Conservation (phyloP, 2,888 invertebrate genomes). For the Cosmorhoe ocellata region DNA sequence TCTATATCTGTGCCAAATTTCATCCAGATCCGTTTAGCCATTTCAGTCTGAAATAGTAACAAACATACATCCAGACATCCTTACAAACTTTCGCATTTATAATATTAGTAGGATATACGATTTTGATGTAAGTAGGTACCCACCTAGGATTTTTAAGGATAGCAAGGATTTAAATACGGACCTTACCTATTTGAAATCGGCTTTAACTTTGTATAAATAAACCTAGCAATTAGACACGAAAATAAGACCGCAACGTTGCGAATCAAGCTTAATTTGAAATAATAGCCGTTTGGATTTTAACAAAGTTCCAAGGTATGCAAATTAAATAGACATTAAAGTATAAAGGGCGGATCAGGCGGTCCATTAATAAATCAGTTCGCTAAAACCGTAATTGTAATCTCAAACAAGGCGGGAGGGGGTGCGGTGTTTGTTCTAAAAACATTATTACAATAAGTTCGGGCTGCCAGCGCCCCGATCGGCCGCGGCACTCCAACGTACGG, state of each 20-base stretch:
- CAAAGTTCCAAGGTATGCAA: slow-evolving; percentile 55
- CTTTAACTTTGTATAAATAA: slow-evolving; percentile 19
- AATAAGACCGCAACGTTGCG: slow-evolving; percentile 13
- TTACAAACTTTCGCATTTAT: no score
- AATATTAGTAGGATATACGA: no score
- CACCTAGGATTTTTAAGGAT: no score
- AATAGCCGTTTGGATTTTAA: slow-evolving; percentile 30
- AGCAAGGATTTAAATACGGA: no score
- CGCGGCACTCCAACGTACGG: background rate
- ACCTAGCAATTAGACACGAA: slow-evolving; percentile 11
- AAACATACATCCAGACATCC: no score
- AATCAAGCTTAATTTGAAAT: slow-evolving; percentile 29
- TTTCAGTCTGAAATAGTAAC: no score
- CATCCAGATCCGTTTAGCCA: no score
- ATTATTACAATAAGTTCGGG: slow-evolving; percentile 81
- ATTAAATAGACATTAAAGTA: slow-evolving; percentile 81
- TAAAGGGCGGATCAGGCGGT: slow-evolving; percentile 79
- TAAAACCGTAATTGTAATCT: slow-evolving; percentile 83
- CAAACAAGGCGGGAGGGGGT: slow-evolving; percentile 76
- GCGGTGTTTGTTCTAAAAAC: slow-evolving; percentile 80
- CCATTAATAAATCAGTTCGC: slow-evolving; percentile 83
- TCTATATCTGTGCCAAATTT: no score
- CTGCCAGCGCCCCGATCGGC: slow-evolving; percentile 45
- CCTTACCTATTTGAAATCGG: slow-evolving; percentile 19
- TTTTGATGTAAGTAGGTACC: no score